phyloP scores from a whole-genome alignment of 2,797 vertebrate genomes.

The Loris lydekkerianus region DNA sequence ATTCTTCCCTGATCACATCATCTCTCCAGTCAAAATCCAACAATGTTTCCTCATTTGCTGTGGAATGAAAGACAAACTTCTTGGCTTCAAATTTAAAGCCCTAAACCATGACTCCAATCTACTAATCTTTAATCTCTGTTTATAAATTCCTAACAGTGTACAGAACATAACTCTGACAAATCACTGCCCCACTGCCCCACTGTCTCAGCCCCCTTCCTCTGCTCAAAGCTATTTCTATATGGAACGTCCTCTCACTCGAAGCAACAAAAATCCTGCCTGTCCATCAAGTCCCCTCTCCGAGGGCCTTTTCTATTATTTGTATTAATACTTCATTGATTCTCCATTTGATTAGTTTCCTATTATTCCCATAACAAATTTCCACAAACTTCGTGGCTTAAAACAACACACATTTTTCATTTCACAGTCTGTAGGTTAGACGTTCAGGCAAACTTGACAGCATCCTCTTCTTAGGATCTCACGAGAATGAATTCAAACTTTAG shows the following conservation, averaged over 20 bases:
- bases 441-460: not conserved
- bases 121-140: not conserved
- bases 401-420: not conserved
- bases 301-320: conserved; percentile 4
- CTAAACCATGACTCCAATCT: not conserved
- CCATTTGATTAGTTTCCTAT: conserved; percentile 4
- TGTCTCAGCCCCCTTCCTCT: not conserved
- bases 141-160: not conserved
- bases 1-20: not conserved
- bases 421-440: not conserved
- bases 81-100: not conserved
- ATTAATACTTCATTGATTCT: not conserved
- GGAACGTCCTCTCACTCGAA: not conserved
- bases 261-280: not conserved
- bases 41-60: not conserved
- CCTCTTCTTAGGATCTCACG: not conserved
- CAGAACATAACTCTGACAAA: not conserved
- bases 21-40: not conserved
- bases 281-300: not conserved
- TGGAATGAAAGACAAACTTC: not conserved
- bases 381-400: conserved; percentile 6
- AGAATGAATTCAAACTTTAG: not conserved
- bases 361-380: not conserved
- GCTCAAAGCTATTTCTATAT: not conserved
- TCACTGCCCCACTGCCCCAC: fast-evolving